Conservation (phyloP, 2,888 invertebrate species). For the Smittia aterrima region DNA sequence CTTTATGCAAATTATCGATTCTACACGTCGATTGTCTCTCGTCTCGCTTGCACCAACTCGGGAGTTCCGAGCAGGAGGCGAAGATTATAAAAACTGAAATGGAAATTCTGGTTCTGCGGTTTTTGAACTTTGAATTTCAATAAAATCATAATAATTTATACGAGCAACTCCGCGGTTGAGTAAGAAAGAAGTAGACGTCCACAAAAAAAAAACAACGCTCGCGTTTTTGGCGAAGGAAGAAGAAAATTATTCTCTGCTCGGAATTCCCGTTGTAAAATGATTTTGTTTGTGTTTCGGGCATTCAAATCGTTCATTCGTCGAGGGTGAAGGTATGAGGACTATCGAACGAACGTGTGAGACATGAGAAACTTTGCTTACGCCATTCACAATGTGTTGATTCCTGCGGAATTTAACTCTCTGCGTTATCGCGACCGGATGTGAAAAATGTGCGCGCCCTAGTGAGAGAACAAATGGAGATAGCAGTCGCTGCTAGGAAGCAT, state of each 20-base stretch:
- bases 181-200: neutral
- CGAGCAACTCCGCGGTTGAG: neutral
- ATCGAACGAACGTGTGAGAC: no score
- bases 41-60: constrained; percentile 20
- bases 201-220: neutral
- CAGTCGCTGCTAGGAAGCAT: neutral
- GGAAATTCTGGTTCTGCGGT: constrained; percentile 27
- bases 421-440: constrained; percentile 20
- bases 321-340: no score
- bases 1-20: constrained; percentile 12
- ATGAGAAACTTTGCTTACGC: neutral
- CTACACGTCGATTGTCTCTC: neutral
- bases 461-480: neutral
- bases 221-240: neutral
- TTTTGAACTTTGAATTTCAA: constrained; percentile 32
- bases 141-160: constrained; percentile 13
- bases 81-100: constrained; percentile 1
- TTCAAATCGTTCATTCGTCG: neutral
- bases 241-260: neutral
- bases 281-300: neutral
- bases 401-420: neutral
- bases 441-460: neutral
- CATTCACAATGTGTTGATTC: constrained; percentile 16
- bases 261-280: neutral
- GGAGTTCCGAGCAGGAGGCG: neutral